Evolutionary conservation across 2,888 invertebrate species (phyloP), one percentile per base, ranked within the genome.

Genomic region (Parelbella ahira): DNA sequence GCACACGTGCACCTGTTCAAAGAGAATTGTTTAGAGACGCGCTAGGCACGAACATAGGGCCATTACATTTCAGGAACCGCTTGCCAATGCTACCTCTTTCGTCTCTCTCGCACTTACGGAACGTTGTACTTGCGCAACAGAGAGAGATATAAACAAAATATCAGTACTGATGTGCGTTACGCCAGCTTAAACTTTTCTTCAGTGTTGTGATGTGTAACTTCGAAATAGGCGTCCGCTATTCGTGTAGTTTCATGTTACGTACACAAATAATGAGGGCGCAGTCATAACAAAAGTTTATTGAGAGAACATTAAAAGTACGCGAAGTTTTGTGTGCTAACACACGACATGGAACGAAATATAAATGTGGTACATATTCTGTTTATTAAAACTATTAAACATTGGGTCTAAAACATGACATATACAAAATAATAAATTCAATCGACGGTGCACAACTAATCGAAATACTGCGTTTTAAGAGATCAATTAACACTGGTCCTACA

Each of bases 1-100:
- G 63, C 72, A 70, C 66, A 72, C 66, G 63, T 69, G 78, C 84
- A 84, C 82, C 84, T 84, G 80, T 76, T 69, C 71, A 81, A 82
- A 80, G 77, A 73, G 61, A 57, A 62, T 65, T 70, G 70, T 73
- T 71, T 69, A 62, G 57, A 65, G 61, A 66, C 57, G 53, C 39
- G 47, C 56, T 33, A 29, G 34, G 47, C 59, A 57, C 53, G 50
- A 51, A 44, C 53, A 52, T 47, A 47, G 51, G 45, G 50, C 45
- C 39, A 49, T 48, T 56, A 51, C 51, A 49, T 54, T 56, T 53
- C 49, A 61, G 52, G 49, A 56, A 47, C 44, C 48, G 43, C 37
- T 43, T 27, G 13, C 20, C 25, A n/a, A 11, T 7, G 33, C 25
- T 20, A n/a, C 45, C 29, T 19, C 51, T 39, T 45, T 44, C 45